Base-by-base conservation (phyloP, 2,888 invertebrate species). In the Amphipyra tragopoginis region DNA sequence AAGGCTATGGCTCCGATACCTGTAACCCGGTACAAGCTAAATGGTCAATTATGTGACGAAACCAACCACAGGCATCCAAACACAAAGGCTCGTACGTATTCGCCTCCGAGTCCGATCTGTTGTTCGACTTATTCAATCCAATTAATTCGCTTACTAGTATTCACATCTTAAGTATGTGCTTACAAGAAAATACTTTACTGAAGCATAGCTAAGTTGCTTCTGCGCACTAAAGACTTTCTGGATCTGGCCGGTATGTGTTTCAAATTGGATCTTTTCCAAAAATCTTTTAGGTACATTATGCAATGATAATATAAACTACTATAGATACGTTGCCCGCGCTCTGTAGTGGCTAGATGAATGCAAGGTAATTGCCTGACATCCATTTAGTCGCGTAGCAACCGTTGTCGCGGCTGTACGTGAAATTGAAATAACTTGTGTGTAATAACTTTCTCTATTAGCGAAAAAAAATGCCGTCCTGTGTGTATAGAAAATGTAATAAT, bases 21-120 rank as follows among this genome's bases (percentile, higher is more conserved):
- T 91, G 90, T 90, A 90, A 90, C 90, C 78, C 61, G 75, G 77
- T 84, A 88, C 90, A 88, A 85, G 90, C 88, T 89, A 90, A 91
- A 90, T 88, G 89, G 84, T 86, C 91, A 91, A 91, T 91, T 91
- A 90, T 86, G 81, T 82, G 86, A 81, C 84, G 74, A 79, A 75
- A 80, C 81, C 53, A 44, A 45, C 79, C 77, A 78, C 72, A 75
- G 79, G 59, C 68, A 60, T 57, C 66, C 63, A 73, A 66, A 75
- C 79, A 87, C 85, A 86, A 84, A 84, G 86, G 80, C 79, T 61
- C 52, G 78, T 79, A 81, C 75, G 69, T 80, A 83, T 83, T 79
- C 72, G 68, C 66, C 81, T 80, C 77, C 66, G 61, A 65, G 15
- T 62, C 48, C 26, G 44, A 69, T 62, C 61, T 45, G 81, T 79